Evolutionary conservation across 2,888 invertebrate genomes (phyloP), one percentile per base, ranked within the genome.

Genomic region (Crocallis elinguaria): DNA sequence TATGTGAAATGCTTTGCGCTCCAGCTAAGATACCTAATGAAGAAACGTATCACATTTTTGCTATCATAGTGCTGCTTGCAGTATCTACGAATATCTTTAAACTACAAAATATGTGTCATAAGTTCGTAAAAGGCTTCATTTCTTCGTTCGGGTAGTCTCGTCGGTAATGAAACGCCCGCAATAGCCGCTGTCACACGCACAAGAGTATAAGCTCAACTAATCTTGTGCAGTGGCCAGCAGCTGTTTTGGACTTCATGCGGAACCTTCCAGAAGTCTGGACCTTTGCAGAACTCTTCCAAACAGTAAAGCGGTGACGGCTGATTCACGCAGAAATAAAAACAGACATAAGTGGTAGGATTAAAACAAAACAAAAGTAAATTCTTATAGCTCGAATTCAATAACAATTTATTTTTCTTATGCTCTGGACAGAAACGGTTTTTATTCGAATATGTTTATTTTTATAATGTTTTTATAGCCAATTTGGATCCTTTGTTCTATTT

Each of bases 181-280:
- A 97, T 97, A 97, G 97, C 97, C 97, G 97, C 97, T 97, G 97
- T 97, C 97, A 97, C 97, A 97, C 97, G 97, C 97, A 97, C 97
- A 97, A 97, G 97, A 97, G 97, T 97, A 95, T 95, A 82, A 77
- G 83, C 92, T 46, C 94, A 68, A 88, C 90, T 96, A 97, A 96
- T 97, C 97, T 97, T 97, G 97, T 95, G 96, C 97, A 97, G 97
- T 97, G 97, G 96, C 96, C 97, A 97, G 97, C 97, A 97, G 97
- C 97, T 97, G 95, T 95, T 96, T 95, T 96, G 95, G 94, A 93
- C 92, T 93, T 94, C 94, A 94, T 89, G 82, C 46, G 57, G 32
- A 46, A 46, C 41, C 39, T 52, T 52, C 46, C 46, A 42, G 59
- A 60, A 62, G 70, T 63, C 69, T 69, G 57, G 64, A 67, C 55